Conservation (phyloP, 2,797 vertebrate species). For the Cichlasoma orientale region DNA sequence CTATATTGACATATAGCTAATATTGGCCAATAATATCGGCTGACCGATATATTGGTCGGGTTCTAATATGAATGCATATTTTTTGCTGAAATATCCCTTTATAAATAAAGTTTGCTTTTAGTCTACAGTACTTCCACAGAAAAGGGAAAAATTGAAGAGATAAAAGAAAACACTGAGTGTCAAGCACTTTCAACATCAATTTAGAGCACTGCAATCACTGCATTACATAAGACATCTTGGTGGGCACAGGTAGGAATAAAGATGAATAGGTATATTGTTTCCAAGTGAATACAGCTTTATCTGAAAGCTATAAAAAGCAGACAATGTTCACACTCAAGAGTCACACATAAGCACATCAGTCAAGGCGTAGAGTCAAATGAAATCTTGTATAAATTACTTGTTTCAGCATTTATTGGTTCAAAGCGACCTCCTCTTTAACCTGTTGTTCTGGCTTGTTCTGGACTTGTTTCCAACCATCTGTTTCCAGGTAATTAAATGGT, state of each 20-base stretch:
- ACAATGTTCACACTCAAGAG: neutral
- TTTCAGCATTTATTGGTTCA: neutral
- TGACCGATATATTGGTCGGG: neutral
- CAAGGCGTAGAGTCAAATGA: neutral
- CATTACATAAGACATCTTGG: neutral
- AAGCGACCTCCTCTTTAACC: slow-evolving; percentile 17
- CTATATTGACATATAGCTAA: too few relatives aligned
- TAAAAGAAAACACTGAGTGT: slow-evolving; percentile 16
- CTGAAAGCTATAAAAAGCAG: slow-evolving; percentile 3
- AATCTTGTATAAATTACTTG: neutral
- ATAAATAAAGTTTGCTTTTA: neutral
- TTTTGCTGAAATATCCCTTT: neutral
- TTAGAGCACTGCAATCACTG: neutral
- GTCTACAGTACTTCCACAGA: neutral
- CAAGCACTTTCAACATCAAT: slow-evolving; percentile 2
- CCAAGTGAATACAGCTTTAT: neutral
- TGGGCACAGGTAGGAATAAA: neutral
- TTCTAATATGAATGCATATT: neutral
- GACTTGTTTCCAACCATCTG: slow-evolving; percentile 16
- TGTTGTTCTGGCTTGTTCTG: slow-evolving; percentile 2
- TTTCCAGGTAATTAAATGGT: slow-evolving; percentile 43
- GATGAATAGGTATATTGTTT: slow-evolving; percentile 1
- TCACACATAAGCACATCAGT: neutral
- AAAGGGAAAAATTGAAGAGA: neutral
- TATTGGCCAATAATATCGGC: too few relatives aligned